Conservation (phyloP, 2,113 vertebrate genomes). For the Amphiprion percula region DNA sequence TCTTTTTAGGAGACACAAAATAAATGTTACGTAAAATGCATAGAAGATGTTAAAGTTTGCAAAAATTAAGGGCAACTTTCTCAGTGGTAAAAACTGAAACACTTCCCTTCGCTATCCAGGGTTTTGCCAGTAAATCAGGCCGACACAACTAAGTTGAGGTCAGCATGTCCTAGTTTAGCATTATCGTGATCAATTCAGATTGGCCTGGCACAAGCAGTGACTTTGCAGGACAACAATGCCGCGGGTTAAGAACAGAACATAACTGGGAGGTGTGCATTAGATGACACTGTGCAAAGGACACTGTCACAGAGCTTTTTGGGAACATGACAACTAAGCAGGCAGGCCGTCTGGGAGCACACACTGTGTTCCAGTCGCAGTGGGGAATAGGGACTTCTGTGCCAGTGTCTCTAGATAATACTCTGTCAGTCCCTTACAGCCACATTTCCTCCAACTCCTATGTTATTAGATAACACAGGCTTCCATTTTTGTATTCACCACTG, state of each 20-base stretch:
- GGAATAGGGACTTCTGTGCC: slow-evolving; percentile 43
- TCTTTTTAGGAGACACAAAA: not conserved
- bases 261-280: slow-evolving; percentile 32
- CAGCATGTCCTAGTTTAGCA: slow-evolving; percentile 34
- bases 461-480: slow-evolving; percentile 15
- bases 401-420: slow-evolving; percentile 45
- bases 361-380: slow-evolving; percentile 61
- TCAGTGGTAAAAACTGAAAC: slow-evolving; percentile 21
- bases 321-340: slow-evolving; percentile 56
- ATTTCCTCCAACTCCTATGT: slow-evolving; percentile 33
- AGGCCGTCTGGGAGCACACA: slow-evolving; percentile 66
- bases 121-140: slow-evolving; percentile 38
- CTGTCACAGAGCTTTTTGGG: slow-evolving; percentile 54
- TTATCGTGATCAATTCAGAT: slow-evolving; percentile 50
- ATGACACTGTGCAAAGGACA: slow-evolving; percentile 52
- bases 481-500: slow-evolving; percentile 3
- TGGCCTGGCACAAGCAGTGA: slow-evolving; percentile 6
- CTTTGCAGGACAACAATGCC: slow-evolving; percentile 20
- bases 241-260: slow-evolving; percentile 23
- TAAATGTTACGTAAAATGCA: not conserved
- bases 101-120: slow-evolving; percentile 7
- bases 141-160: slow-evolving; percentile 40
- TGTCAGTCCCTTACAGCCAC: slow-evolving; percentile 23
- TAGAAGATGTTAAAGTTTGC: not conserved
- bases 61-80: not conserved